Percentiles rank a stretch among this genome's conserved stretches.
Evolutionary conservation across 37 sponge, comb jelly and placozoan genomes (phyloP).

Genomic region (Amphimedon queenslandica): DNA sequence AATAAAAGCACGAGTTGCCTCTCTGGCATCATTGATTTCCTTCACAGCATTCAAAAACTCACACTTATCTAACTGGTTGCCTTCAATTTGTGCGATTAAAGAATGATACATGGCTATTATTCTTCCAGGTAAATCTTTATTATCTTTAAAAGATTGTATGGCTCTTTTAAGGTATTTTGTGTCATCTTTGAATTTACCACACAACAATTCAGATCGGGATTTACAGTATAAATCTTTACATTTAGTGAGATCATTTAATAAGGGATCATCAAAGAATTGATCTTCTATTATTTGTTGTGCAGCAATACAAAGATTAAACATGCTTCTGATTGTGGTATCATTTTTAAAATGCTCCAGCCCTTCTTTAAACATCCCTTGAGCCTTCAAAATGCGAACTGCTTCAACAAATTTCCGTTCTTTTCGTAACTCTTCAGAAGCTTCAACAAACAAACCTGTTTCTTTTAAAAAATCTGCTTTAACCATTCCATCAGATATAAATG

Average conservation of each 20-base stretch:
- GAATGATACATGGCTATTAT: background rate
- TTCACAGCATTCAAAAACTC: background rate
- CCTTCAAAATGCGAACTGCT: background rate
- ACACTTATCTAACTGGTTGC: background rate
- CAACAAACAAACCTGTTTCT: slow-evolving; percentile 1
- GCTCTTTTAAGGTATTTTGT: background rate
- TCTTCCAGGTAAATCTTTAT: background rate
- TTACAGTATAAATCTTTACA: background rate
- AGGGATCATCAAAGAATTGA: background rate
- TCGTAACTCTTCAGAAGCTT: background rate
- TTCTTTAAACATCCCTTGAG: background rate
- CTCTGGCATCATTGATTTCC: too few relatives aligned
- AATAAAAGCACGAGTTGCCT: background rate
- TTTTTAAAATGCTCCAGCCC: background rate
- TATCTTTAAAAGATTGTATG: background rate
- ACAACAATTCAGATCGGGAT: background rate
- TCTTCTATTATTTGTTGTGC: background rate
- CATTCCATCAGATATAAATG: background rate
- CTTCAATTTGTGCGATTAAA: background rate
- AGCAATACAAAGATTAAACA: background rate
- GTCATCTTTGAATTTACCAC: background rate
- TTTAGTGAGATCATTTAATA: background rate
- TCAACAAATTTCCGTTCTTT: background rate
- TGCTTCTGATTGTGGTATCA: background rate
- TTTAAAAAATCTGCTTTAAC: background rate